Percentiles rank a stretch among this genome's conserved stretches.
Evolutionary conservation across 2,797 vertebrate genomes (phyloP).

Genomic region (Cirrhinus molitorella): DNA sequence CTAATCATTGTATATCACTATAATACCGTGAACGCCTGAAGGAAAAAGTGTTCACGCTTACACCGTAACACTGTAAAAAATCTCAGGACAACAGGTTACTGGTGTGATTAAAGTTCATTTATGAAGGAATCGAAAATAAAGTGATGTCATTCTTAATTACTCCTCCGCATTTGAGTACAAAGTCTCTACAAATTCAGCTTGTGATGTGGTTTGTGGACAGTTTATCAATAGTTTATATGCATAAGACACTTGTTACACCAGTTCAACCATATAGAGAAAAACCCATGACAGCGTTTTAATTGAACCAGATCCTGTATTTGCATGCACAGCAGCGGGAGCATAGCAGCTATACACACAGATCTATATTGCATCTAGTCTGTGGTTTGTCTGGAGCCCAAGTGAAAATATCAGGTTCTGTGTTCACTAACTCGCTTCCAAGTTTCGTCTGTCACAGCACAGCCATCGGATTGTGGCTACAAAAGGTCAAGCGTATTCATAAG

Average conservation of each 20-base stretch:
- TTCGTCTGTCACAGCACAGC: constrained; percentile 16
- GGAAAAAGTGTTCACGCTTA: not conserved
- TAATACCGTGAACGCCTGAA: constrained; percentile 2
- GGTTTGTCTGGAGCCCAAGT: constrained; percentile 24
- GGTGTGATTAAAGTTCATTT: not conserved
- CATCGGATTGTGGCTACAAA: not conserved
- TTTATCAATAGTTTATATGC: not conserved
- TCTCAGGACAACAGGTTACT: constrained; percentile 14
- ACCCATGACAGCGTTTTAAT: not conserved
- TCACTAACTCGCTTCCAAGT: constrained; percentile 16
- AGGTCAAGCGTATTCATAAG: constrained; percentile 25
- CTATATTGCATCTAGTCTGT: constrained; percentile 40
- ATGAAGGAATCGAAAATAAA: not conserved
- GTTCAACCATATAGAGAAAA: not conserved
- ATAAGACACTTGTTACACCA: not conserved
- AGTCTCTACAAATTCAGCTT: constrained; percentile 5
- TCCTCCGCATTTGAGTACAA: not conserved
- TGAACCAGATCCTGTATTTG: constrained; percentile 9
- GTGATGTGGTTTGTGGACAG: not conserved
- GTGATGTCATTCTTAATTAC: constrained; percentile 1
- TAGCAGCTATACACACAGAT: constrained; percentile 28
- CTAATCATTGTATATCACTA: not conserved
- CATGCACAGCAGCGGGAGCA: constrained; percentile 5
- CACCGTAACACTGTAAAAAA: not conserved
- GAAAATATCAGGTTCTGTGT: constrained; percentile 45